These are phyloP conservation scores for Ispidina picta DNA, from an alignment of 2,797 vertebrate genomes.

Conservation along the genomic window DNA sequence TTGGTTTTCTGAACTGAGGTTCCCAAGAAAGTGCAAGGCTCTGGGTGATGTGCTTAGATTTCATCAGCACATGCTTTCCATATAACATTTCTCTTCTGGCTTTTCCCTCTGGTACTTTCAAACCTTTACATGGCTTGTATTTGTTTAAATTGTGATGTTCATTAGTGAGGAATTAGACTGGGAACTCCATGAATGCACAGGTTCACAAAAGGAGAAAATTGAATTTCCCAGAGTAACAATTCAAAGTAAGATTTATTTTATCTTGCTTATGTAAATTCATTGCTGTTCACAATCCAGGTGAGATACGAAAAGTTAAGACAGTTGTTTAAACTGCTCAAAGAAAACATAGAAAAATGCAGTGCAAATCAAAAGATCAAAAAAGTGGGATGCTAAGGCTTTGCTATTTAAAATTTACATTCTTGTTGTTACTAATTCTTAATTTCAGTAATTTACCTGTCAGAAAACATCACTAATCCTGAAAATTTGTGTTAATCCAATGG, in stretches of 20 bases:
- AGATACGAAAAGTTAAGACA: not conserved
- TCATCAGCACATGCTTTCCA: accelerated
- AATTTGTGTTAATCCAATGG: not conserved
- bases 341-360: not conserved
- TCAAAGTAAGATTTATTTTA: not conserved
- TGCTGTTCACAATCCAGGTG: not conserved
- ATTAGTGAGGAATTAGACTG: not conserved
- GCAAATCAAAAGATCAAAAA: not conserved
- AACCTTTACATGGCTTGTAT: accelerated
- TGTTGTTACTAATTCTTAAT: not conserved
- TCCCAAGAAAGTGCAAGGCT: not conserved
- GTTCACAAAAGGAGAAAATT: not conserved
- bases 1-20: not conserved
- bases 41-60: not conserved
- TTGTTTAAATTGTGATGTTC: not conserved
- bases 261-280: not conserved
- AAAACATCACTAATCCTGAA: not conserved
- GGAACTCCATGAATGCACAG: not conserved
- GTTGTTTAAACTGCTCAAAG: not conserved
- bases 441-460: not conserved
- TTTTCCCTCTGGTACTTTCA: not conserved
- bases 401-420: not conserved
- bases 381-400: not conserved
- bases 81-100: not conserved
- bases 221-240: not conserved